Percentiles rank a stretch among this genome's conserved stretches.
Evolutionary conservation across 1,140 invertebrate species (phyloP).

Genomic region (Anoplophora glabripennis): DNA sequence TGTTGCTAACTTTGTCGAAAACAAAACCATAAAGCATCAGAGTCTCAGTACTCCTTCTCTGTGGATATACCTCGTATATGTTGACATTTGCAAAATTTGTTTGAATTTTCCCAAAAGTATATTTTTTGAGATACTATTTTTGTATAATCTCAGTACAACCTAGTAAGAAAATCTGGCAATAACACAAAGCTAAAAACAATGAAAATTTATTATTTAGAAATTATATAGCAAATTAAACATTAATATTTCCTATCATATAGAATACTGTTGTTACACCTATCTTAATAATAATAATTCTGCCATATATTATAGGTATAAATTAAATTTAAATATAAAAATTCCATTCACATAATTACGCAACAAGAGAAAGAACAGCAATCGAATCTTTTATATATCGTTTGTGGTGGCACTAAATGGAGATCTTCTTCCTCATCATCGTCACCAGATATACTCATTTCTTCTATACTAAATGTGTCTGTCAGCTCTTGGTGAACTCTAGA

Average conservation of each 20-base stretch:
- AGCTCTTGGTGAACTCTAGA: constrained; percentile 55
- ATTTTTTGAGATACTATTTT: too few relatives aligned
- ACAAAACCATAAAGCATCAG: too few relatives aligned
- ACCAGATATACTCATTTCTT: constrained; percentile 59
- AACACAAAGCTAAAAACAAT: too few relatives aligned
- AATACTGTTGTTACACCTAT: background rate
- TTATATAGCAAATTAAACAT: constrained; percentile 1
- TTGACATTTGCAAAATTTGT: too few relatives aligned
- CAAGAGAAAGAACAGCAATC: constrained; percentile 42
- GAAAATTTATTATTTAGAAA: background rate
- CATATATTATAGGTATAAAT: background rate
- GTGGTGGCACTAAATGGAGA: constrained; percentile 45
- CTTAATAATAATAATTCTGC: background rate
- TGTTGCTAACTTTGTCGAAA: too few relatives aligned
- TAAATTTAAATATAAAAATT: background rate
- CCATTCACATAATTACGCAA: constrained; percentile 38
- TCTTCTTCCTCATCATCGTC: constrained; percentile 56
- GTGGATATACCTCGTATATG: too few relatives aligned
- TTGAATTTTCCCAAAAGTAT: too few relatives aligned
- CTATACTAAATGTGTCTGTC: constrained; percentile 61
- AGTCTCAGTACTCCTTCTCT: too few relatives aligned
- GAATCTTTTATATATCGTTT: constrained; percentile 42
- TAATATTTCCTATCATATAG: background rate
- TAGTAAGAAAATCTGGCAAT: too few relatives aligned
- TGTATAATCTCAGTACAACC: too few relatives aligned